Percentiles rank a stretch among this genome's conserved stretches.
phyloP scores from a whole-genome alignment of 2,797 vertebrate genomes.

The Malurus splendens region DNA sequence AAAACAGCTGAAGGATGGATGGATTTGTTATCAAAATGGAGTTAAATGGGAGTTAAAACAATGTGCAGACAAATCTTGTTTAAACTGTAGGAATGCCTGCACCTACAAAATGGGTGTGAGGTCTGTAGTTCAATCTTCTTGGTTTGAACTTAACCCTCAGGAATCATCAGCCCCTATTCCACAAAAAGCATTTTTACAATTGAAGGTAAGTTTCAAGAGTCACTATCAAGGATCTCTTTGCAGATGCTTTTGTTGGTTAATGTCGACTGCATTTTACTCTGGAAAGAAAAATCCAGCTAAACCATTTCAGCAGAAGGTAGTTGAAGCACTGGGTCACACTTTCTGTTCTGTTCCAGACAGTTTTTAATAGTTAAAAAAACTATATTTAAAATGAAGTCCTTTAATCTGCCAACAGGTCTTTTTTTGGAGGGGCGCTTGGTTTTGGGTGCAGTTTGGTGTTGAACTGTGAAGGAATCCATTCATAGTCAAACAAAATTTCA shows the following conservation, averaged over 20 bases:
- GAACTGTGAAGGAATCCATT: not conserved
- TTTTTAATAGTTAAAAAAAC: not conserved
- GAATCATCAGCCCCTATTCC: not conserved
- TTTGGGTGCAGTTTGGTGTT: not conserved
- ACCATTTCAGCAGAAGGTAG: not conserved
- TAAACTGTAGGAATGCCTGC: not conserved
- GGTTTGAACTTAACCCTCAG: not conserved
- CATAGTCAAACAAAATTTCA: not conserved
- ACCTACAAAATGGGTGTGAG: rapidly evolving
- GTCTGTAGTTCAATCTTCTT: not conserved
- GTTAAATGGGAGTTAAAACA: not conserved
- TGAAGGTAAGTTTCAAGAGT: not conserved
- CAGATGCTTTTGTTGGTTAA: not conserved
- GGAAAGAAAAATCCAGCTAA: not conserved
- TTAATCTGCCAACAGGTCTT: not conserved
- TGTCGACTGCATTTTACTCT: not conserved
- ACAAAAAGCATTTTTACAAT: not conserved
- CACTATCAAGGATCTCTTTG: not conserved
- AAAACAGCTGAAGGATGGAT: not conserved
- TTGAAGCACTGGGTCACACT: not conserved
- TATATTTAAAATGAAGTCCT: not conserved
- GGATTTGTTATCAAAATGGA: not conserved
- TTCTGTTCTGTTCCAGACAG: not conserved
- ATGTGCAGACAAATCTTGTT: not conserved
- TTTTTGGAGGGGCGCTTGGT: rapidly evolving